phyloP scores from a whole-genome alignment of 2,113 vertebrate species.

The Triplophysa rosa region DNA sequence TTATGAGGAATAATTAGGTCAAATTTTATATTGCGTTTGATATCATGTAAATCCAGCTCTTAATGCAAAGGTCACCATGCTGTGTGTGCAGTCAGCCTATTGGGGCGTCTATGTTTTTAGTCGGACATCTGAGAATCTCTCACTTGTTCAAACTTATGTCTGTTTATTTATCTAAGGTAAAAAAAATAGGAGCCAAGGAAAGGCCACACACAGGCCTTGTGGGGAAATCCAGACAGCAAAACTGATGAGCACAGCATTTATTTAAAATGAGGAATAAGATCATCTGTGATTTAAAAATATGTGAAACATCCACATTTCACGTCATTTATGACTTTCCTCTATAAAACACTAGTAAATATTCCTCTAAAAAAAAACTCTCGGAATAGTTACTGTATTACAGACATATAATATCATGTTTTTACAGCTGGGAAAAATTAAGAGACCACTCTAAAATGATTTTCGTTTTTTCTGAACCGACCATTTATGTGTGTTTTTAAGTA shows the following conservation, averaged over 20 bases:
- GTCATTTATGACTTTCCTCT: no score
- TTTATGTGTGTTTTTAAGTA: no score
- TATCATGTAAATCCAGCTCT: background rate
- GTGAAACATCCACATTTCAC: conserved; percentile 2
- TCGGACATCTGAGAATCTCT: background rate
- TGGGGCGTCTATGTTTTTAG: background rate
- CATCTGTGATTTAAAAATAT: background rate
- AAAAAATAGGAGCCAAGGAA: background rate
- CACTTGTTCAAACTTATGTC: background rate
- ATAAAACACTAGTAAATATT: no score
- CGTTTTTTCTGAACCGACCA: no score
- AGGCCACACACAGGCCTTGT: background rate
- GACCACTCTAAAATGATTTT: no score
- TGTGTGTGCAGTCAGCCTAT: background rate
- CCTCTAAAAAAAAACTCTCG: no score
- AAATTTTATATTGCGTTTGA: background rate
- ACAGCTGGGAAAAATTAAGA: no score
- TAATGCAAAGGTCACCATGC: background rate
- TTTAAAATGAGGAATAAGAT: background rate
- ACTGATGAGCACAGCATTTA: background rate
- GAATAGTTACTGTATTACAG: no score
- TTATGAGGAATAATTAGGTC: background rate
- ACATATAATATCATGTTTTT: no score
- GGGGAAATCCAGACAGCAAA: background rate
- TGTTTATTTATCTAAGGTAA: background rate